A percentile compares a stretch with the other conserved stretches of the same genome.
phyloP scores from a whole-genome alignment of 2,797 vertebrate genomes.

The Enteromius fasciolatus region DNA sequence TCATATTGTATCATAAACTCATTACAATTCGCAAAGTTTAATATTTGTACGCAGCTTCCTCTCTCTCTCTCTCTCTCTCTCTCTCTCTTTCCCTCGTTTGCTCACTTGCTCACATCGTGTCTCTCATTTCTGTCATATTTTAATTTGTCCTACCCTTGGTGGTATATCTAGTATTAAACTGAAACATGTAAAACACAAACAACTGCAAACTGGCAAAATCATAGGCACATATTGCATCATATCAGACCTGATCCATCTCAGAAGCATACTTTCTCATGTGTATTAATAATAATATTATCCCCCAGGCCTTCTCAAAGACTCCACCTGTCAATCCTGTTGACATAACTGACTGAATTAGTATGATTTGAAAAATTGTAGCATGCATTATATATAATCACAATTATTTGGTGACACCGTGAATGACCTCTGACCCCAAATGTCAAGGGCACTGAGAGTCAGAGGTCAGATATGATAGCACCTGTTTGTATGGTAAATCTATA shows the following conservation, averaged over 20 bases:
- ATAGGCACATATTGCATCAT: slow-evolving; percentile 15
- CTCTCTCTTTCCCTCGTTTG: not conserved
- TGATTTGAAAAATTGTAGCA: not conserved
- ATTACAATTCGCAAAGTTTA: not conserved
- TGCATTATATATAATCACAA: too few species aligned
- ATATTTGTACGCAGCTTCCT: not conserved
- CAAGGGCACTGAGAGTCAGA: not conserved
- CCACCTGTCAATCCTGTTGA: not conserved
- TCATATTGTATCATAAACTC: not conserved
- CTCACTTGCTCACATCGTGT: not conserved
- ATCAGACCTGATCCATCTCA: slow-evolving; percentile 5
- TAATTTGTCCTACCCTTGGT: not conserved
- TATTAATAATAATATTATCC: slow-evolving; percentile 10
- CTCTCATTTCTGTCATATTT: not conserved
- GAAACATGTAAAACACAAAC: not conserved
- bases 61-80: too few species aligned
- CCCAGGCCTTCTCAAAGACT: not conserved
- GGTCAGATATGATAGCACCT: not conserved
- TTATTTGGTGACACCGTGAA: not conserved
- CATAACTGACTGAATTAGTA: not conserved
- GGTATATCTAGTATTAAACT: not conserved
- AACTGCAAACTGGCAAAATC: slow-evolving; percentile 16
- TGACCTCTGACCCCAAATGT: slow-evolving; percentile 27
- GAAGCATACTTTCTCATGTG: slow-evolving; percentile 17
- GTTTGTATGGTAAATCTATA: not conserved